Base-by-base conservation (phyloP, 2,888 invertebrate genomes). In the Xylota sylvarum region DNA sequence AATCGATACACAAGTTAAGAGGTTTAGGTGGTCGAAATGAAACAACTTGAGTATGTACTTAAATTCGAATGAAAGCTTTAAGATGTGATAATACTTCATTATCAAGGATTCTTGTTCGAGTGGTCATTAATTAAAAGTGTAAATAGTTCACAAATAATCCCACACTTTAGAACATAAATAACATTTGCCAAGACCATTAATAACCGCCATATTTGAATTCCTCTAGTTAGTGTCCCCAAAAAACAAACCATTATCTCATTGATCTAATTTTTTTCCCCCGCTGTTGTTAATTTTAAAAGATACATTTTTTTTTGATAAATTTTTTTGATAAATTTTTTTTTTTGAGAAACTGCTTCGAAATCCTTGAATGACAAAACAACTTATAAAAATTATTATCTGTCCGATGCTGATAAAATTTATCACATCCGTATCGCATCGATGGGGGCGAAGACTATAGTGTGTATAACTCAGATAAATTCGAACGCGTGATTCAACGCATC, bases 331-430 rank as follows among this genome's bases (percentile, higher is more conserved):
- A n/a, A n/a, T 30, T 50, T 19, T 6, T 0, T 6, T 35, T 65
- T 62, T 65, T 48, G 17, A 23, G 32, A 56, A 32, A 30, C 14
- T 23, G 4, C 50, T 70, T n/a, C 37, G 30, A 43, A 40, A 70
- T 62, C 43, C 52, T 69, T 78, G 52, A 70, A 52, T 52, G 69
- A 62, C 60, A 62, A 23, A 76, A 64, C 17, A 27, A 43, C 19
- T 10, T n/a, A n/a, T n/a, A n/a, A n/a, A n/a, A n/a, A 27, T 37
- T 9, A 73, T 72, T 46, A 62, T 74, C 70, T 65, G 23, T 55
- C 55, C 32, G 48, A 43, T 30, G 69, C 9, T 74, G 76, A 72
- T 77, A 77, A 70, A 77, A 85, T 85, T 85, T 85, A 85, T 85
- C 76, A 76, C 76, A 85, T 85, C 84, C 84, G 84, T 64, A 80